phyloP scores from a whole-genome alignment of 2,888 invertebrate species.

The Pyrochroa serraticornis region DNA sequence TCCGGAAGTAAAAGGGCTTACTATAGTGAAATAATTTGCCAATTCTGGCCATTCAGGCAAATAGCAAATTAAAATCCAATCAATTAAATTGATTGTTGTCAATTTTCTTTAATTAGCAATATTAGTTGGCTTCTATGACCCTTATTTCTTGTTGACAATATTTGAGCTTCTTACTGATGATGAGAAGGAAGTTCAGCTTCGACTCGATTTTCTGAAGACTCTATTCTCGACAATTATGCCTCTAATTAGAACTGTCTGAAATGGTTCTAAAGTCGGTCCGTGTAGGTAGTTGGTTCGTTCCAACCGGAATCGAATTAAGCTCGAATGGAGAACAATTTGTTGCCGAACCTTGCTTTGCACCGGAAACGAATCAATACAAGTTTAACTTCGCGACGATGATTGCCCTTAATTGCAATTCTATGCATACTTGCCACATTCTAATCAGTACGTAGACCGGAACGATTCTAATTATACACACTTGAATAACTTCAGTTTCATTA shows the following conservation, averaged over 20 bases:
- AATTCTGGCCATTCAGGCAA: too few relatives aligned
- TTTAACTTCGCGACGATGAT: slow-evolving; percentile 42
- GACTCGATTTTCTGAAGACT: background rate
- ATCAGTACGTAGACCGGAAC: slow-evolving; percentile 27
- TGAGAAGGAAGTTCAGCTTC: too few relatives aligned
- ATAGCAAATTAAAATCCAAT: too few relatives aligned
- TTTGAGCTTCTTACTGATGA: too few relatives aligned
- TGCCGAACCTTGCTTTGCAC: slow-evolving; percentile 42
- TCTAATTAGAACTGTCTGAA: too few relatives aligned
- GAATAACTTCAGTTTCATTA: slow-evolving; percentile 36
- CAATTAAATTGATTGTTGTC: too few relatives aligned
- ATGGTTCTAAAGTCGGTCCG: slow-evolving; percentile 15
- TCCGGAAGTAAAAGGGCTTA: too few relatives aligned
- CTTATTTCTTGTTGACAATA: too few relatives aligned
- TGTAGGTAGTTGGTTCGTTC: slow-evolving; percentile 40
- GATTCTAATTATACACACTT: slow-evolving; percentile 37
- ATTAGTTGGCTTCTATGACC: too few relatives aligned
- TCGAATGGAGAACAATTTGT: slow-evolving; percentile 49
- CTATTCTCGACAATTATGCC: slow-evolving; percentile 2
- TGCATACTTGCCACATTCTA: slow-evolving; percentile 34
- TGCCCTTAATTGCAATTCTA: slow-evolving; percentile 40
- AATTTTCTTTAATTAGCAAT: too few relatives aligned
- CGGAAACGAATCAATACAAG: slow-evolving; percentile 46
- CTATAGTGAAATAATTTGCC: too few relatives aligned
- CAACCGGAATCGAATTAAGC: slow-evolving; percentile 49